Conservation (phyloP, 2,888 invertebrate species). For the Ichneumoninae sp. region DNA sequence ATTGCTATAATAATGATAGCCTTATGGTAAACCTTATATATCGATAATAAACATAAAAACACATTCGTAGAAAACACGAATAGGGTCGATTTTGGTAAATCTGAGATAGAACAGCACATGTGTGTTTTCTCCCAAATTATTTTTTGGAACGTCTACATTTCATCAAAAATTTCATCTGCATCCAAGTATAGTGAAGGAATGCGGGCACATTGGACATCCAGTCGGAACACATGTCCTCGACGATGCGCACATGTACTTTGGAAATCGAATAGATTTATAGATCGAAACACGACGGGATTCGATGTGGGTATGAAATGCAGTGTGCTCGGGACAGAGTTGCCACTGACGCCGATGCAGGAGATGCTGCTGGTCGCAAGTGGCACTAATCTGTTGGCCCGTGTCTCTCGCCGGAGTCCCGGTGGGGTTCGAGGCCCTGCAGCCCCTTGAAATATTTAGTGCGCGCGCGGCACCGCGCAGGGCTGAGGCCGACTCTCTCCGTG, state of each 20-base stretch:
- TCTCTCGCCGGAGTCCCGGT: slow-evolving; percentile 70
- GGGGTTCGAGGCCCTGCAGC: slow-evolving; percentile 72
- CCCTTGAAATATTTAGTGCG: slow-evolving; percentile 75
- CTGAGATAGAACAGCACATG: no score
- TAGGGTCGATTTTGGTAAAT: no score
- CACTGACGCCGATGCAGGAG: slow-evolving; percentile 46
- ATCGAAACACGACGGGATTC: slow-evolving; percentile 2
- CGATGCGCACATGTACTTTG: neutral
- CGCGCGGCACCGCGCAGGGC: slow-evolving; percentile 65
- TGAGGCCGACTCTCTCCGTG: slow-evolving; percentile 56
- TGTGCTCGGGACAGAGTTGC: slow-evolving; percentile 56
- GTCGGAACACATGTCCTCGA: neutral
- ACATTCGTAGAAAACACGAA: no score
- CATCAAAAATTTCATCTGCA: neutral
- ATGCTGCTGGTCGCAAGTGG: slow-evolving; percentile 71
- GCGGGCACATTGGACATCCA: neutral
- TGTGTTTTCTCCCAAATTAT: no score
- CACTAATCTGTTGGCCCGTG: slow-evolving; percentile 75
- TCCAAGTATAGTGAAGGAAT: neutral
- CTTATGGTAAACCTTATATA: no score
- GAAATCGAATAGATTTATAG: slow-evolving; percentile 11
- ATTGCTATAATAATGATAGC: no score
- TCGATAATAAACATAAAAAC: no score
- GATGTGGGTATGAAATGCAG: slow-evolving; percentile 25
- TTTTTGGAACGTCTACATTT: no score